A percentile compares a stretch with the other conserved stretches of the same genome.
Conservation (phyloP, 2,888 invertebrate species). For the Acronicta psi region DNA sequence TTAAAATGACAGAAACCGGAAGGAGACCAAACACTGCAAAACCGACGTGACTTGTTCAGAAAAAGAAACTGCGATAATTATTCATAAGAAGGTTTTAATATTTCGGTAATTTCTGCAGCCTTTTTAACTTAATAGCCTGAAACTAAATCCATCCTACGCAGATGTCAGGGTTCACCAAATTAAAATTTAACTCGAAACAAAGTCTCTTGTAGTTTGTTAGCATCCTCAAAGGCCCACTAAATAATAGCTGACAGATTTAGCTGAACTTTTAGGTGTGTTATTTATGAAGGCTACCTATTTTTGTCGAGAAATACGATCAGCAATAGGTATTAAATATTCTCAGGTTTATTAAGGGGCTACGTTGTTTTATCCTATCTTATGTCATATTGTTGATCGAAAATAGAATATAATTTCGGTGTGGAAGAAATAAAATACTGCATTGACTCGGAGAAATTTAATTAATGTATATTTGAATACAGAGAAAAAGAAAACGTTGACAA, state of each 20-base stretch:
- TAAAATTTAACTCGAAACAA: constrained; percentile 22
- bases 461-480: no score
- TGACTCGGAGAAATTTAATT: no score
- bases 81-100: no score
- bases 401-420: no score
- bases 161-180: constrained; percentile 13
- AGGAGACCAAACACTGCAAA: no score
- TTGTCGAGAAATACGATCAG: constrained; percentile 14
- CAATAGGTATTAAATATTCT: constrained; percentile 11
- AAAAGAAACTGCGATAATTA: no score
- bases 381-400: no score
- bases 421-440: no score
- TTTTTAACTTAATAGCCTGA: neutral
- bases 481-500: no score
- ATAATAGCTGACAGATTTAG: constrained; percentile 28
- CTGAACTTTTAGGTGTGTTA: constrained; percentile 26
- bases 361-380: no score
- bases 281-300: constrained; percentile 28
- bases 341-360: neutral
- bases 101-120: neutral
- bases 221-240: constrained; percentile 26
- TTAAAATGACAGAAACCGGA: no score
- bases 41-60: no score
- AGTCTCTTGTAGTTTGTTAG: constrained; percentile 18
- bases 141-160: constrained; percentile 1